Evolutionary conservation across 2,888 invertebrate genomes (phyloP), one percentile per base, ranked within the genome.

Genomic region (Syritta pipiens): DNA sequence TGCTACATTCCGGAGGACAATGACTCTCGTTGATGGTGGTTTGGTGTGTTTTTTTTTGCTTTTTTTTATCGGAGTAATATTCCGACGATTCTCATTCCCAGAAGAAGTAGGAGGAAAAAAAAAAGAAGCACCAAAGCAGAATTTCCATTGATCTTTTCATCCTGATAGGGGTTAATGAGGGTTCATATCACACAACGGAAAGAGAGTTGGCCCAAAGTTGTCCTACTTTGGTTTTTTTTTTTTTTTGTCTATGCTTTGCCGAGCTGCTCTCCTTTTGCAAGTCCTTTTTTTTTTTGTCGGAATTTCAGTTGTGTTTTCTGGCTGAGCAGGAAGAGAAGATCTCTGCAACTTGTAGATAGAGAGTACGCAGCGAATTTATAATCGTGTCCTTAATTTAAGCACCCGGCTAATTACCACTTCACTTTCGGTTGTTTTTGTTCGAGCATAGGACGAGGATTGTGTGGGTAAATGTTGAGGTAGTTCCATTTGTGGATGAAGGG

Each of bases 81-180:
- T 55, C 71, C 51, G 62, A 40, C 53, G 44, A 71, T 53, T 71
- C 53, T 53, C 10, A 46, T n/a, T 14, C n/a, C 37, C 44, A 30
- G 22, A 35, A 42, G 19, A 46, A 22, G 17, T 48, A 10, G 20
- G 37, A 26, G 35, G 26, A 22, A 48, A 35, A 26, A 53, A 37
- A 55, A 42, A 60, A 14, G 30, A 44, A 55, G 30, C 46, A 53
- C 30, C 42, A 42, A 51, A 76, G n/a, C n/a, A 76, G 44, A 32
- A 71, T 79, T 62, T 72, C 67, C 53, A 72, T 79, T 79, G 77
- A 79, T 79, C 60, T 55, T 67, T 72, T 72, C 65, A 26, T 57
- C 60, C 65, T 72, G 77, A 72, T 79, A 67, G 55, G 60, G 72
- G 77, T 79, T 79, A 79, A 79, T 79, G 67, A 79, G 77, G 77